Base-by-base conservation (phyloP, 2,797 vertebrate genomes). In the Microcaecilia unicolor region DNA sequence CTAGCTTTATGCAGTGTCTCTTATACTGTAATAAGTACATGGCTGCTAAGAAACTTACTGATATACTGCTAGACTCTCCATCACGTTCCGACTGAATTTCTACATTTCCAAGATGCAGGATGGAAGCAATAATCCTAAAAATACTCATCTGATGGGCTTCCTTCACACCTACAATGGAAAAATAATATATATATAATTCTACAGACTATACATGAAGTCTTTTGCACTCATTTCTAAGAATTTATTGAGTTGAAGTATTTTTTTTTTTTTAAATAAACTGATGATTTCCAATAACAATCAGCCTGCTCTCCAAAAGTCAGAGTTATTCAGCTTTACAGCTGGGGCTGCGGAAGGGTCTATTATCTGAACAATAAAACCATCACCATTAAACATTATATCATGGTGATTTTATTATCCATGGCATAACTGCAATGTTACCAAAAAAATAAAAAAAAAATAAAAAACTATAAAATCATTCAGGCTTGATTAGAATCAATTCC, bases 41-140 rank as follows among this genome's bases (percentile, higher is more conserved):
- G 7, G 22, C 8, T 10, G 11, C 3, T 5, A 6, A 26, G 2
- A n/a, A 11, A 75, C 86, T 47, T 75, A 97, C 95, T 12, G 52
- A 51, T 5, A 97, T 21, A 10, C 58, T 86, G 13, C 91, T 93
- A 34, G 83, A 76, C 1, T 98, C 95, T 0, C 83, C 85, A 1
- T 91, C 89, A 6, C 82, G 67, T 37, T 93, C 87, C 0, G 70
- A 37, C 11, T 65, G 50, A 44, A 98, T 83, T 30, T 75, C 73
- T 18, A 98, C 37, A 31, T 97, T 98, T 6, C 95, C 95, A 4
- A 98, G 82, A 37, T 98, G 95, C 25, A 98, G 77, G 56, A 98
- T 91, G 43, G 92, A 87, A 32, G 91, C 93, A 2, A 98, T 70
- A 28, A 97, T 80, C 58, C 72, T 89, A 48, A 90, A 98, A 44